Base-by-base conservation (phyloP, 2,797 vertebrate genomes). In the Malacoctenus gilli region DNA sequence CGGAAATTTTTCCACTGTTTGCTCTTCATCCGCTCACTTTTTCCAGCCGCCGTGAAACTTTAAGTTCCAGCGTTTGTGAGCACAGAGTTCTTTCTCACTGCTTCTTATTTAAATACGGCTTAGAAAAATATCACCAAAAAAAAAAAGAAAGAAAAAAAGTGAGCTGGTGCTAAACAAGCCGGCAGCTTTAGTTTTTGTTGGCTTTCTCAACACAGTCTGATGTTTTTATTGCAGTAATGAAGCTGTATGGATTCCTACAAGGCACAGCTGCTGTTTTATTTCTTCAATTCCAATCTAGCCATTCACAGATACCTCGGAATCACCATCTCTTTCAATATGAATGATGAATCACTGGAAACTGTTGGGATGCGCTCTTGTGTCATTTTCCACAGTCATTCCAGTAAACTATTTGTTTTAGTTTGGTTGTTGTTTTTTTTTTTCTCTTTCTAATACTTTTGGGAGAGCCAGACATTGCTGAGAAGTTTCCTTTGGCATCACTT, bases 11-110 rank as follows among this genome's bases (percentile, higher is more conserved):
- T 85, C 83, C 79, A 82, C 75, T 73, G 59, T 76, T 80, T 83
- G 79, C 76, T 67, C 75, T 77, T 83, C 62, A 64, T 69, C 36
- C 37, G n/a, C 80, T 88, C 79, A 85, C 25, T 81, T 82, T 90
- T 89, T 89, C 89, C 88, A 85, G 86, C 77, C 83, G 86, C 68
- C 72, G 48, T 77, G 77, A 68, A 85, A 67, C 67, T 68, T 75
- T 59, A 31, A 50, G 56, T 68, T 82, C 67, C 50, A 77, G 53
- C 50, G 3, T 79, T 71, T 47, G 59, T 54, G 34, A 77, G 60
- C 41, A 75, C 57, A 30, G 42, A 53, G 59, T 43, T 64, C 35
- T 73, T 32, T 53, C 42, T 48, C n/a, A n/a, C 65, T 62, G 30
- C 2, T 18, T 68, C 35, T 43, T 65, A 57, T 78, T 69, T 62